Evolutionary conservation across 2,888 invertebrate genomes (phyloP).

Genomic region (Eupelmus urozonus): DNA sequence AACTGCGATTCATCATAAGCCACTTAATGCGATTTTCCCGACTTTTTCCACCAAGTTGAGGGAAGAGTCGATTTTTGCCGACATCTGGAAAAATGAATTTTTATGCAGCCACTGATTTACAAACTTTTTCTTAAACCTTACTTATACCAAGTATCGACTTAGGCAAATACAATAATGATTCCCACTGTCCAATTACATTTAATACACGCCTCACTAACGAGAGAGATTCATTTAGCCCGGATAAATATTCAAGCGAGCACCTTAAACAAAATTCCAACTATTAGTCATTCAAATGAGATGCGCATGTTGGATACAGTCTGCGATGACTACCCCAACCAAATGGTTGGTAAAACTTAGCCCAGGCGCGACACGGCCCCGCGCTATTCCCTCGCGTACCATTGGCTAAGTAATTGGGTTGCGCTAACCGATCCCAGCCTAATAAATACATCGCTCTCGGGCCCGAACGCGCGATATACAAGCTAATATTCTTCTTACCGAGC

Average conservation of each 20-base stretch:
- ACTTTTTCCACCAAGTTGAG: background rate
- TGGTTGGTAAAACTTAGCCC: slow-evolving; percentile 29
- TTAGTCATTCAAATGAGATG: slow-evolving; percentile 25
- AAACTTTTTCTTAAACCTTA: too few relatives aligned
- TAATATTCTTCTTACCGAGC: too few relatives aligned
- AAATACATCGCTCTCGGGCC: slow-evolving; percentile 7
- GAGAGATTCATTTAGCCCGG: too few relatives aligned
- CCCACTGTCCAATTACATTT: too few relatives aligned
- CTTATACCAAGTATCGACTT: too few relatives aligned
- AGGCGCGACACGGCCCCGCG: background rate
- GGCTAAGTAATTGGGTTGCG: slow-evolving; percentile 41
- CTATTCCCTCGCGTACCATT: slow-evolving; percentile 28
- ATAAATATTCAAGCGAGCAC: too few relatives aligned
- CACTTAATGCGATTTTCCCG: background rate
- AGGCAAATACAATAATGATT: too few relatives aligned
- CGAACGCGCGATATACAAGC: background rate
- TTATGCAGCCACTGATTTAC: too few relatives aligned
- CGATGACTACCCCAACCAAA: slow-evolving; percentile 15
- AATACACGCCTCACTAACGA: too few relatives aligned
- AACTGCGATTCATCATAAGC: slow-evolving; percentile 21
- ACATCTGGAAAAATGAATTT: slow-evolving; percentile 1
- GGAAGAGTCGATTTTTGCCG: background rate
- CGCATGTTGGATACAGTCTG: background rate
- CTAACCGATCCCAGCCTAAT: slow-evolving; percentile 26
- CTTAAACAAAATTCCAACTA: too few relatives aligned